These are phyloP conservation scores for Aplysia californica DNA, from an alignment of 1,140 invertebrate species.

Conservation along the genomic window DNA sequence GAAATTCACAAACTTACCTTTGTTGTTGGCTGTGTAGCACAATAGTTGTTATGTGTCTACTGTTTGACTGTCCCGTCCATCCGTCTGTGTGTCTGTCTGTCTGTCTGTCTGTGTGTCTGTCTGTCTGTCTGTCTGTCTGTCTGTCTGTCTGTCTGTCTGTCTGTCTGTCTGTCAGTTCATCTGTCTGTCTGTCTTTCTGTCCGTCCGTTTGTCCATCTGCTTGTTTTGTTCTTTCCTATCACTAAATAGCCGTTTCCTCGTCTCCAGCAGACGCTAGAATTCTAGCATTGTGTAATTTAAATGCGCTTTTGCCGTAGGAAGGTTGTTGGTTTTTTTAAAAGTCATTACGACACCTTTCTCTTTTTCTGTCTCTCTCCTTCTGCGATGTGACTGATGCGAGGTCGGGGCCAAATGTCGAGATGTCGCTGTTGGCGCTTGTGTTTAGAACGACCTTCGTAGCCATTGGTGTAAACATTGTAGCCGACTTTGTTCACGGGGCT, in stretches of 20 bases:
- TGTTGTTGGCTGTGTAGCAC: not conserved
- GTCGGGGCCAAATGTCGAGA: not conserved
- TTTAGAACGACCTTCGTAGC: not conserved
- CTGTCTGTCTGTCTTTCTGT: not conserved
- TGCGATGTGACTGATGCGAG: not conserved
- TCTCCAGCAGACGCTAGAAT: not conserved
- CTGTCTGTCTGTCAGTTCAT: not conserved
- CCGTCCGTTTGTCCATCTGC: not conserved
- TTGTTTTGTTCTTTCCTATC: not conserved
- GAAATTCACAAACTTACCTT: not conserved
- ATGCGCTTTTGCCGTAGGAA: not conserved
- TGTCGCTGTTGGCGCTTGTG: not conserved
- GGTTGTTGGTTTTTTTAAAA: not conserved
- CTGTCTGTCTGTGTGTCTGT: not conserved
- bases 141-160: not conserved
- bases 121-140: not conserved
- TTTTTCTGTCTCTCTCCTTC: constrained; percentile 1
- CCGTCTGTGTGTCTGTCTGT: not conserved
- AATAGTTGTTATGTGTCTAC: not conserved
- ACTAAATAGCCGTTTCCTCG: not conserved
- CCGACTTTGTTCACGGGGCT: too few species aligned
- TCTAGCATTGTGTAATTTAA: not conserved
- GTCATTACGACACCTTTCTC: not conserved
- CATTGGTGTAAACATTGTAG: too few species aligned
- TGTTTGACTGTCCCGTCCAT: not conserved